phyloP scores from a whole-genome alignment of 2,113 vertebrate genomes.

The Megaceryle maxima region DNA sequence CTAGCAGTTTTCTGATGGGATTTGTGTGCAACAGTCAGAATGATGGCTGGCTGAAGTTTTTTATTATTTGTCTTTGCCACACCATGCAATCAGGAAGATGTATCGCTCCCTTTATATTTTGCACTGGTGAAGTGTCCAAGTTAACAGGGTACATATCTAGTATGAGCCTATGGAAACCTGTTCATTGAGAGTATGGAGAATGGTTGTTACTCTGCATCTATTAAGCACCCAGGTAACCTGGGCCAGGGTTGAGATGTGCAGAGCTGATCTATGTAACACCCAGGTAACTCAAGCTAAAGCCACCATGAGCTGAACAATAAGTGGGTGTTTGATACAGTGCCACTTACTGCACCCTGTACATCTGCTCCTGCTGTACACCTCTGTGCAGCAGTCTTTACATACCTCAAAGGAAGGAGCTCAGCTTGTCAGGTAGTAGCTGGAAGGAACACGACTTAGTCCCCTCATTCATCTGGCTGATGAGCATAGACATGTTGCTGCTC shows the following conservation, averaged over 20 bases:
- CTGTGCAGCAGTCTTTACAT: neutral
- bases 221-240: neutral
- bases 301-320: neutral
- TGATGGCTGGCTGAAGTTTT: neutral
- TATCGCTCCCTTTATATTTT: neutral
- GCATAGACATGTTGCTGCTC: neutral
- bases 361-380: neutral
- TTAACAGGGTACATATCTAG: neutral
- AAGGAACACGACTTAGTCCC: neutral
- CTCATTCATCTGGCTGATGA: rapidly evolving
- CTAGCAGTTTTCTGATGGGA: neutral
- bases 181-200: neutral
- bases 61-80: neutral
- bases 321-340: rapidly evolving
- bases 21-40: neutral
- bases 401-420: neutral
- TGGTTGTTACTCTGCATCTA: neutral
- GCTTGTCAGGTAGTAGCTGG: neutral
- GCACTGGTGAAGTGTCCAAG: neutral
- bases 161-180: neutral
- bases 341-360: rapidly evolving
- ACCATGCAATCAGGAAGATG: neutral
- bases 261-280: neutral
- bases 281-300: neutral
- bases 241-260: neutral